Percentiles rank a stretch among this genome's conserved stretches.
These are phyloP conservation scores for Aquatica leii DNA, from an alignment of 2,888 invertebrate species.

Conservation along the genomic window DNA sequence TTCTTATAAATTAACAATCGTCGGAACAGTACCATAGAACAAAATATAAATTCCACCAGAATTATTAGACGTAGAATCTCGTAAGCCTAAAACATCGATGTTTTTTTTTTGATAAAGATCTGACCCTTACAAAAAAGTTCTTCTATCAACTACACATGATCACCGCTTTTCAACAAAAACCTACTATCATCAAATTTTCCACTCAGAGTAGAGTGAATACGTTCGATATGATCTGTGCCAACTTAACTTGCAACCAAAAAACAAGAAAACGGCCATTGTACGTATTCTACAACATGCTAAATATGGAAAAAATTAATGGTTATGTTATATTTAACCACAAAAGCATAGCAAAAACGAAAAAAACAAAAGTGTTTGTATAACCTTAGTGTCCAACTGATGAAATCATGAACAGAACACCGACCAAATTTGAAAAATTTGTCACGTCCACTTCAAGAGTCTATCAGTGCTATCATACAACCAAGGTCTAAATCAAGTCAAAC, in stretches of 20 bases:
- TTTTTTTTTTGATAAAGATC: too few species aligned
- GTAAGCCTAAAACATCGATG: too few species aligned
- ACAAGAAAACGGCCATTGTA: slow-evolving; percentile 16
- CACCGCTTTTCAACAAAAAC: slow-evolving; percentile 4
- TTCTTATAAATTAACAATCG: too few species aligned
- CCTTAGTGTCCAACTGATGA: too few species aligned
- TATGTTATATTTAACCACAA: not conserved
- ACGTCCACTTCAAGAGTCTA: not conserved
- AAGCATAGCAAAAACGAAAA: too few species aligned
- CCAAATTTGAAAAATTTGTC: not conserved
- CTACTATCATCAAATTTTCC: slow-evolving; percentile 16
- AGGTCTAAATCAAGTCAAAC: not conserved
- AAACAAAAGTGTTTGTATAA: too few species aligned
- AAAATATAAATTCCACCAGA: too few species aligned
- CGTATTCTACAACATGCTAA: slow-evolving; percentile 22
- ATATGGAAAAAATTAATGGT: slow-evolving; percentile 9
- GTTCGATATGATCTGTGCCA: slow-evolving; percentile 20
- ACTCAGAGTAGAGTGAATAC: slow-evolving; percentile 19
- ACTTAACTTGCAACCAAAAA: slow-evolving; percentile 13
- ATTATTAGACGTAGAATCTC: too few species aligned
- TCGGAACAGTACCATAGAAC: too few species aligned
- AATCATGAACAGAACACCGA: too few species aligned
- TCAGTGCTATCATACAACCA: too few species aligned
- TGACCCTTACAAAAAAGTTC: too few species aligned
- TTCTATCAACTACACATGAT: not conserved